Percentiles rank a stretch among this genome's conserved stretches.
Evolutionary conservation across 2,888 invertebrate genomes (phyloP).

Genomic region (Apamea anceps): DNA sequence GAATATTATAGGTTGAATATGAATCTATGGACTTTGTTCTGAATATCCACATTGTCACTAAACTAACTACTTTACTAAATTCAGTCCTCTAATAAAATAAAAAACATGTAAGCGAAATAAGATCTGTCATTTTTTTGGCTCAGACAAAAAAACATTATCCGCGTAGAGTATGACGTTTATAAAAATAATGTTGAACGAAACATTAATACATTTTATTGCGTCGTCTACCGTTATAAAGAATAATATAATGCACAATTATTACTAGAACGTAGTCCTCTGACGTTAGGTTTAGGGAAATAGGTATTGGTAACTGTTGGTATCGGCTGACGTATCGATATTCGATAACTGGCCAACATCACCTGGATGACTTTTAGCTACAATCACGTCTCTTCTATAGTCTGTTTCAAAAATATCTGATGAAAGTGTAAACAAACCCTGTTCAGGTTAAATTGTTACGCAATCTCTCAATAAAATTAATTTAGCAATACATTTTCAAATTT

Average conservation of each 20-base stretch:
- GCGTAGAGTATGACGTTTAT: conserved; percentile 30
- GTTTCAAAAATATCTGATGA: background rate
- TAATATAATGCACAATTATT: conserved; percentile 13
- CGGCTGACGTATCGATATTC: conserved; percentile 20
- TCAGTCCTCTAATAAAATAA: background rate
- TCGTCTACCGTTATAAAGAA: background rate
- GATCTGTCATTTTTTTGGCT: conserved; percentile 17
- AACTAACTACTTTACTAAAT: background rate
- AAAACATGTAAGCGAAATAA: conserved; percentile 13
- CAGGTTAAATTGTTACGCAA: too few relatives aligned
- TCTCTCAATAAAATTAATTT: background rate
- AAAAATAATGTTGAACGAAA: conserved; percentile 24
- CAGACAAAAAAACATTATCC: conserved; percentile 26
- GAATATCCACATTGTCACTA: background rate
- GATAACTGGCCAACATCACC: conserved; percentile 21
- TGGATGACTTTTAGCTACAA: background rate
- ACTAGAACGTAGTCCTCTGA: conserved; percentile 16
- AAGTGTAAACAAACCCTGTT: background rate
- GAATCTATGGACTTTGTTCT: background rate
- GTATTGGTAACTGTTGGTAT: conserved; percentile 5
- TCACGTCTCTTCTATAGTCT: background rate
- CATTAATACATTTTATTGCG: conserved; percentile 10
- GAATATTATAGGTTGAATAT: background rate
- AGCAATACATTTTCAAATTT: background rate
- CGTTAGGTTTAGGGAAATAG: conserved; percentile 13